Conservation (phyloP, 2,797 vertebrate species). For the Oreochromis grahami region DNA sequence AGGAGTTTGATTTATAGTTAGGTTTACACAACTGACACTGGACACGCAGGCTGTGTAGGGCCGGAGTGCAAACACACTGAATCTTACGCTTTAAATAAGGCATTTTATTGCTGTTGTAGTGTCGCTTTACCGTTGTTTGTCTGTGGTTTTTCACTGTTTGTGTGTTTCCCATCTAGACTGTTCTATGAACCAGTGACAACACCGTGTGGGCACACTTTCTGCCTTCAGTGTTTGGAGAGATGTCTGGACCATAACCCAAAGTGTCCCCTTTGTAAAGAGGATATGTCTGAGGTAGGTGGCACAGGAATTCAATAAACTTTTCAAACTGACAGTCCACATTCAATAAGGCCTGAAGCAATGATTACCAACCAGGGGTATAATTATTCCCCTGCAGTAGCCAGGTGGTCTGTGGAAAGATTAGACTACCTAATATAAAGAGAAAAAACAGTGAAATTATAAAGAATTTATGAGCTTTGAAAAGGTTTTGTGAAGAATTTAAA, state of each 20-base stretch:
- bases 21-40: neutral
- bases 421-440: neutral
- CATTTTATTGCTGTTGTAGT: neutral
- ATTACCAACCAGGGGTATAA: neutral
- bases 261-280: constrained; percentile 92
- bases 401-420: neutral
- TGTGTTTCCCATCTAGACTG: constrained; percentile 37
- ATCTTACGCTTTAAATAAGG: neutral
- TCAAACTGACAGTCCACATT: no score
- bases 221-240: constrained; percentile 91
- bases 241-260: constrained; percentile 89
- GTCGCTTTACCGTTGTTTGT: neutral
- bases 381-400: neutral
- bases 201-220: constrained; percentile 91
- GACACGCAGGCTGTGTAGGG: neutral
- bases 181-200: constrained; percentile 87
- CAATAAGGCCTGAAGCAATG: neutral
- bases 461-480: neutral
- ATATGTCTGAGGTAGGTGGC: constrained; percentile 81
- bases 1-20: neutral
- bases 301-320: neutral
- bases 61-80: neutral
- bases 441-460: neutral
- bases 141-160: neutral
- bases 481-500: neutral